A percentile compares a stretch with the other conserved stretches of the same genome.
phyloP scores from a whole-genome alignment of 2,888 invertebrate species.

The Lasioglossum lativentre region DNA sequence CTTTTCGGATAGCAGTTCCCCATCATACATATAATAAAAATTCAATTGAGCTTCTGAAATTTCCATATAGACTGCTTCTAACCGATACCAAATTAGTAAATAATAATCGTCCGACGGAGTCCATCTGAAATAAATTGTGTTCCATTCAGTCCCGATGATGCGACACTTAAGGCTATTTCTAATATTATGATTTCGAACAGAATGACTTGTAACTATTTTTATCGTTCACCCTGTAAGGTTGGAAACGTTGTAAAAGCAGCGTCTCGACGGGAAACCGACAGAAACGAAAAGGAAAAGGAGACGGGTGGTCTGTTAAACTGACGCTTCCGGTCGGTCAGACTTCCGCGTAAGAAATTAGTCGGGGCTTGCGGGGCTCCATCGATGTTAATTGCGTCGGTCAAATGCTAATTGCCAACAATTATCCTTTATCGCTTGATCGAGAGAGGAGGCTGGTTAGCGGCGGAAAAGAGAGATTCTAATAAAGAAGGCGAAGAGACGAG shows the following conservation, averaged over 20 bases:
- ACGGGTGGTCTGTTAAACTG: conserved; percentile 31
- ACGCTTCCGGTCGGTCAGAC: conserved; percentile 34
- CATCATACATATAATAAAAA: neutral
- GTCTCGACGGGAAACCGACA: neutral
- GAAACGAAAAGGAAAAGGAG: neutral
- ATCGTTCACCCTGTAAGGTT: neutral
- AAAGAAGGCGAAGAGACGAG: neutral
- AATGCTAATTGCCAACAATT: conserved; percentile 3
- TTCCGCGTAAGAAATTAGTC: conserved; percentile 37
- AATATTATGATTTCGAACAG: neutral
- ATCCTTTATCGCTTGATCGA: neutral
- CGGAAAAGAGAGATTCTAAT: neutral
- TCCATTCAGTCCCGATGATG: neutral
- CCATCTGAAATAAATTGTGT: neutral
- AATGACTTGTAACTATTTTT: neutral
- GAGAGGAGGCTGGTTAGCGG: neutral
- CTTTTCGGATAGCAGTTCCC: conserved; percentile 4
- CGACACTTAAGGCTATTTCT: neutral
- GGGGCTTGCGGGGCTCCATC: neutral
- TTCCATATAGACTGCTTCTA: neutral
- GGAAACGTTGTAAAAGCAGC: neutral
- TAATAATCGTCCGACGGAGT: neutral
- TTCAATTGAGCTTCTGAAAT: neutral
- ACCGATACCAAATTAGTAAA: neutral
- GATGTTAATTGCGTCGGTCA: conserved; percentile 8